Evolutionary conservation across 2,888 invertebrate species (phyloP), one percentile per base, ranked within the genome.

Genomic region (Melieria omissa): DNA sequence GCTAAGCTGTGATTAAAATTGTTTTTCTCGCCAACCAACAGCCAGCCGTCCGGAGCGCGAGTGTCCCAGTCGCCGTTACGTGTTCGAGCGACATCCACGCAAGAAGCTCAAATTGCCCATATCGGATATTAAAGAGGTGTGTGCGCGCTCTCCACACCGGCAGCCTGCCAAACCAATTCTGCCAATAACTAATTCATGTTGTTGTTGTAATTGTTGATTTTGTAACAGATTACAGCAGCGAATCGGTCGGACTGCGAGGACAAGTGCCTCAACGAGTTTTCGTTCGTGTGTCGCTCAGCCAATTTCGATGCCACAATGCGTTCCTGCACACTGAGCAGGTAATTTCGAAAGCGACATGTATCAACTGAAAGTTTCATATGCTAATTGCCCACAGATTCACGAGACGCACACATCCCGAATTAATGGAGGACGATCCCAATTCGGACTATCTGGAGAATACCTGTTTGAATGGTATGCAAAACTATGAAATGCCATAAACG

Each of bases 401-500:
- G 0, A 88, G 95, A 80, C 89, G 96, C 81, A 95, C 95, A 0
- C 95, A 95, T 85, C 95, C 96, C 0, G 94, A 95, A 80, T 87
- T 94, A 10, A 87, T 96, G 63, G 93, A 94, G 85, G 94, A 95
- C 80, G 95, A 96, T 83, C 92, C 95, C 3, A 94, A 94, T 83
- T 92, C 94, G 0, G 96, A 96, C 85, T 96, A 96, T 86, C 88
- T 96, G 81, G 96, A 96, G 88, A 96, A 96, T 82, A 95, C 95
- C 63, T 96, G 96, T 84, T 88, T 96, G 10, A 95, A 94, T 83
- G 93, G 96, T 95, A 89, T 85, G 82, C 73, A 57, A 62, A 61
- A 29, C 29, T 29, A 29, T 29, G 29, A 29, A 29, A 29, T 29
- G 29, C 29, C 29, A 29, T 29, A 29, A 29, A 29, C 29, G 29